phyloP scores from a whole-genome alignment of 2,888 invertebrate genomes.

The Ophonus ardosiacus region DNA sequence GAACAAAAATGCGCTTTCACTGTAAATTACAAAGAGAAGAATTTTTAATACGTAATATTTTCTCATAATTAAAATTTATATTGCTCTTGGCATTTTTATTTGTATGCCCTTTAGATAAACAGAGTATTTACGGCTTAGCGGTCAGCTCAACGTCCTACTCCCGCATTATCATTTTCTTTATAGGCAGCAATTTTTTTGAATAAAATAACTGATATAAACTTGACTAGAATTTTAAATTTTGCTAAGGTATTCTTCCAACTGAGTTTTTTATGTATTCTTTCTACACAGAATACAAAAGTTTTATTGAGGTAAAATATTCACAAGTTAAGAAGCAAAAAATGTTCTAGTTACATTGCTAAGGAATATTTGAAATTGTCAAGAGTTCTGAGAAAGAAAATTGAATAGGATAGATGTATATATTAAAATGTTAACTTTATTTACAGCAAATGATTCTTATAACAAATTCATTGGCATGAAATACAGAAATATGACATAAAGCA shows the following conservation, averaged over 20 bases:
- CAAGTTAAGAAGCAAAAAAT: slow-evolving; percentile 21
- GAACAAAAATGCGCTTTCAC: not conserved
- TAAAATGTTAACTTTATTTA: not conserved
- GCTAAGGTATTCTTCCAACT: slow-evolving; percentile 41
- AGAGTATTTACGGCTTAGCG: slow-evolving; percentile 47
- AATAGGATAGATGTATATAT: not conserved
- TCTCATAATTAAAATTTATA: slow-evolving; percentile 34
- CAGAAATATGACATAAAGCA: not conserved
- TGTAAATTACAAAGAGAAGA: slow-evolving; percentile 6
- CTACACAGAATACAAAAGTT: slow-evolving; percentile 40
- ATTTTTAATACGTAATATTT: slow-evolving; percentile 10
- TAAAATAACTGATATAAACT: slow-evolving; percentile 53
- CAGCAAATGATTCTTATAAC: not conserved
- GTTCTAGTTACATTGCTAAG: not conserved
- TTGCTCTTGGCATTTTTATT: slow-evolving; percentile 3
- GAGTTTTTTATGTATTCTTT: slow-evolving; percentile 44
- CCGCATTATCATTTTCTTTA: slow-evolving; percentile 47
- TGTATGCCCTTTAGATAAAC: slow-evolving; percentile 36
- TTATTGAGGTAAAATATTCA: slow-evolving; percentile 25
- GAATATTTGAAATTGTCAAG: slow-evolving; percentile 4
- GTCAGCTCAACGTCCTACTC: slow-evolving; percentile 6
- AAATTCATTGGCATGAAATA: not conserved
- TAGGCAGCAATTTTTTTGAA: slow-evolving; percentile 46
- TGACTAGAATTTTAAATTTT: slow-evolving; percentile 54
- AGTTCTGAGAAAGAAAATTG: not conserved